phyloP scores from a whole-genome alignment of 2,797 vertebrate genomes.

The Pipistrellus nathusii region DNA sequence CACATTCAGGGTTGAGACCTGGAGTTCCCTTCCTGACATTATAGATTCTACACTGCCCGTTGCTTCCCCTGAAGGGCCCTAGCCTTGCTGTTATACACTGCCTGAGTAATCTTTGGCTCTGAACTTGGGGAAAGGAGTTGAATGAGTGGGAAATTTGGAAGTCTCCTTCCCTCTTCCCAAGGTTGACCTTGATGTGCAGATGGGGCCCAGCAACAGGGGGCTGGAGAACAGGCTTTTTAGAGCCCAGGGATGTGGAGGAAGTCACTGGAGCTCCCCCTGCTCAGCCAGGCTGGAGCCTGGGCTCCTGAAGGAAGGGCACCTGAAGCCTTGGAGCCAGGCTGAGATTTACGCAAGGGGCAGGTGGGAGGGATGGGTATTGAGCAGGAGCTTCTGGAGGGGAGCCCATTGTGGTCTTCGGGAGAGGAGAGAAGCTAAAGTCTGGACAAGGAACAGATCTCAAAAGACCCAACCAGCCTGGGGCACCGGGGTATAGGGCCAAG shows the following conservation, averaged over 20 bases:
- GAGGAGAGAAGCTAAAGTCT: not conserved
- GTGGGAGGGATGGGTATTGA: not conserved
- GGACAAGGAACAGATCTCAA: constrained; percentile 1
- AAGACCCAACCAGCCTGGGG: not conserved
- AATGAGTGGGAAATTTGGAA: not conserved
- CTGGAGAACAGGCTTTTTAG: constrained; percentile 10
- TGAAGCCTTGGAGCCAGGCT: not conserved
- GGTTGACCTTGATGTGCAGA: not conserved
- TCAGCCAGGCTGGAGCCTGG: not conserved
- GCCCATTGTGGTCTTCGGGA: not conserved
- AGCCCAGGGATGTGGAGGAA: not conserved
- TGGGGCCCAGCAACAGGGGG: not conserved
- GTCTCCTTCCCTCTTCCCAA: not conserved
- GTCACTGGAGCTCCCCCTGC: not conserved
- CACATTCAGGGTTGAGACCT: not conserved
- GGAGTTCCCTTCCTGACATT: not conserved
- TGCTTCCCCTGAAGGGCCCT: not conserved
- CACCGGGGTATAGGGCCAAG: not conserved
- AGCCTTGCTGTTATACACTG: not conserved
- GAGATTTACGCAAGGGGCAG: not conserved
- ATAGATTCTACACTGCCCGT: not conserved
- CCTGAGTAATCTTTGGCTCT: not conserved
- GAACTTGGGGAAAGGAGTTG: not conserved
- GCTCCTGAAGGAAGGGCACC: not conserved
- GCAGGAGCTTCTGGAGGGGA: constrained; percentile 1